Conservation (phyloP, 2,888 invertebrate genomes). For the Azorinus chamasolen region DNA sequence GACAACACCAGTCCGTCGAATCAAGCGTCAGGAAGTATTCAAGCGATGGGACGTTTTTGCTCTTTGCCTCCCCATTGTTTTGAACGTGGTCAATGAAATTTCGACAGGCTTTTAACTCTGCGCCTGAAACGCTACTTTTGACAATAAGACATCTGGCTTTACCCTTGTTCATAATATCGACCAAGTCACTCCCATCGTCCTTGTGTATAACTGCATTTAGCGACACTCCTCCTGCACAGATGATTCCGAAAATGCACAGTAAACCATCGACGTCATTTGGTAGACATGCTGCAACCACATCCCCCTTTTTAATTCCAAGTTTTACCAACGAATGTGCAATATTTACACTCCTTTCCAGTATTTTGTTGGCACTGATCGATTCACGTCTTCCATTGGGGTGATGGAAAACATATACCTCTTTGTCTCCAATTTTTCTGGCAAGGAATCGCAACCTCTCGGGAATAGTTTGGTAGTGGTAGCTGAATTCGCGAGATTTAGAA, state of each 20-base stretch:
- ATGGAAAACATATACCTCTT: slow-evolving; percentile 38
- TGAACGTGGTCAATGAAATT: slow-evolving; percentile 22
- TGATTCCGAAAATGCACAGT: slow-evolving; percentile 35
- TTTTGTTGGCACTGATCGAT: slow-evolving; percentile 16
- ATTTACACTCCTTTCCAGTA: slow-evolving; percentile 1
- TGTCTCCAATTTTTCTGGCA: slow-evolving; percentile 23
- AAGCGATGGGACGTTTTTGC: slow-evolving; percentile 11
- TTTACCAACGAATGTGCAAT: slow-evolving; percentile 23
- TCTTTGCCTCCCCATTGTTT: slow-evolving; percentile 10
- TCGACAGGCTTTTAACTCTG: slow-evolving; percentile 22
- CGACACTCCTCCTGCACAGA: slow-evolving; percentile 27
- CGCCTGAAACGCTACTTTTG: slow-evolving; percentile 5
- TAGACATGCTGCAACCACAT: slow-evolving; percentile 41
- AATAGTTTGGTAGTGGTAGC: slow-evolving; percentile 1
- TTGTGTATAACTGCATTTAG: slow-evolving; percentile 14
- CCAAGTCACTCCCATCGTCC: slow-evolving; percentile 25
- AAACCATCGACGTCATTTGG: slow-evolving; percentile 39
- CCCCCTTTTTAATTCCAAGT: slow-evolving; percentile 38
- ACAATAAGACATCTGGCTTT: slow-evolving; percentile 27
- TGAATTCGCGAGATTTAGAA: too few relatives aligned
- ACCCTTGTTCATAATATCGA: not conserved
- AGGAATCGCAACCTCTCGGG: slow-evolving; percentile 16
- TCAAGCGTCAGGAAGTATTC: slow-evolving; percentile 9
- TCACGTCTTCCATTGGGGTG: slow-evolving; percentile 21
- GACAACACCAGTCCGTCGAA: too few relatives aligned